These are phyloP conservation scores for Falco columbarius DNA, from an alignment of 2,797 vertebrate species.

Conservation along the genomic window DNA sequence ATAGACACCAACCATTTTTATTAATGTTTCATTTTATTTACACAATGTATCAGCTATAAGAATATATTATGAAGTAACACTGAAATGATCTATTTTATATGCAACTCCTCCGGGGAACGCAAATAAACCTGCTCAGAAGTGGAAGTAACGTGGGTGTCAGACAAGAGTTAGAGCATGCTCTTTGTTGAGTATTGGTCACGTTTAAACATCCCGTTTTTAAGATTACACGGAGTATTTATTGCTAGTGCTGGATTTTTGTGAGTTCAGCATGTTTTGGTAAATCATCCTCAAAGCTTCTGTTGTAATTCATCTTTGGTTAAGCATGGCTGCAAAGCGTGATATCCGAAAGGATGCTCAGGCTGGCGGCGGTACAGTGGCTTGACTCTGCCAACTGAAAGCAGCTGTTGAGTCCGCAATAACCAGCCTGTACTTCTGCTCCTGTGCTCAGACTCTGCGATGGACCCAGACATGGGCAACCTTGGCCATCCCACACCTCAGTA, in stretches of 20 bases:
- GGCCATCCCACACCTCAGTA: background rate
- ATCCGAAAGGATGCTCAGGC: background rate
- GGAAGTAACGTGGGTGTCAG: background rate
- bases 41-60: conserved; percentile 32
- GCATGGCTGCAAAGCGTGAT: background rate
- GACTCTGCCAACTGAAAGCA: background rate
- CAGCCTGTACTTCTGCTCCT: background rate
- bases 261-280: conserved; percentile 36
- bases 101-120: conserved; percentile 8
- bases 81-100: conserved; percentile 51
- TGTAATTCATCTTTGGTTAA: conserved; percentile 29
- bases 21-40: conserved; percentile 54
- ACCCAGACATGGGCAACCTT: background rate
- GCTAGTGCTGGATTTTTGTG: background rate
- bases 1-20: conserved; percentile 42
- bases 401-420: background rate
- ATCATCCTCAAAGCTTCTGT: background rate
- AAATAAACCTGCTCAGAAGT: conserved; percentile 47
- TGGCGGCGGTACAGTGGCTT: background rate
- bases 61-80: background rate
- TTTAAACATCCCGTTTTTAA: conserved; percentile 24
- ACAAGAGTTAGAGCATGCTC: background rate
- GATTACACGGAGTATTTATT: conserved; percentile 36
- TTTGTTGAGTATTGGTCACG: conserved; percentile 7
- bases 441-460: background rate